Percentiles rank a stretch among this genome's conserved stretches.
Evolutionary conservation across 2,888 invertebrate species (phyloP).

Genomic region (Drepana falcataria): DNA sequence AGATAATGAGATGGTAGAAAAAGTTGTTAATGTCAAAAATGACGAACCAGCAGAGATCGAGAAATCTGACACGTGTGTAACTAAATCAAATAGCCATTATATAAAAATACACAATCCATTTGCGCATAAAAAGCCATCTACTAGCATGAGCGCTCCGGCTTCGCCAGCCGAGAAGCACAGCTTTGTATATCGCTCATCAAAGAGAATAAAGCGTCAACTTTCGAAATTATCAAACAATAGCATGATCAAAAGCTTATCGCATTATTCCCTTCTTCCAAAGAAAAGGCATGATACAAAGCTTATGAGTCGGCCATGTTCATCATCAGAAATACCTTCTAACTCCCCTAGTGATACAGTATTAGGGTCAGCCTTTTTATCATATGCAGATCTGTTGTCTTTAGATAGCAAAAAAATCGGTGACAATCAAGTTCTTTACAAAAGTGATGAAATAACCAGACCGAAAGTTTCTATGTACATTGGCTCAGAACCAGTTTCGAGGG

Average conservation of each 20-base stretch:
- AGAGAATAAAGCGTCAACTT: slow-evolving; percentile 57
- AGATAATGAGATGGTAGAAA: slow-evolving; percentile 6
- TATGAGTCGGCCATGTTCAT: slow-evolving; percentile 59
- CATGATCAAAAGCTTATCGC: slow-evolving; percentile 72
- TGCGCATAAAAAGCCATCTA: slow-evolving; percentile 54
- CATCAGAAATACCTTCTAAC: slow-evolving; percentile 59
- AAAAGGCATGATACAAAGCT: slow-evolving; percentile 54
- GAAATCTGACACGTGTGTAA: slow-evolving; percentile 47
- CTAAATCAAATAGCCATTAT: slow-evolving; percentile 42
- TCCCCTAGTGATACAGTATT: slow-evolving; percentile 71
- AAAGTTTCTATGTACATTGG: slow-evolving; percentile 71
- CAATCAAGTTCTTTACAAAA: slow-evolving; percentile 47
- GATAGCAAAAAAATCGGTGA: slow-evolving; percentile 48
- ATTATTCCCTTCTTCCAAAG: slow-evolving; percentile 62
- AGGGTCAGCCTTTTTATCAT: slow-evolving; percentile 74
- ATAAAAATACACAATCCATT: slow-evolving; percentile 67
- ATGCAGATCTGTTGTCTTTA: slow-evolving; percentile 58
- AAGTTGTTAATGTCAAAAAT: slow-evolving; percentile 10
- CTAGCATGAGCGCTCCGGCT: slow-evolving; percentile 66
- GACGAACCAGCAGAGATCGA: slow-evolving; percentile 22
- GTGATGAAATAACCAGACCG: slow-evolving; percentile 47
- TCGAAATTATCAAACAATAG: slow-evolving; percentile 63
- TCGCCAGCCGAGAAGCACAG: slow-evolving; percentile 64
- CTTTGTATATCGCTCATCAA: slow-evolving; percentile 68
- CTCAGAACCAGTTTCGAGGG: slow-evolving; percentile 63